Evolutionary conservation across 2,888 invertebrate species (phyloP), one percentile per base, ranked within the genome.

Genomic region (Sminthurinus aureus): DNA sequence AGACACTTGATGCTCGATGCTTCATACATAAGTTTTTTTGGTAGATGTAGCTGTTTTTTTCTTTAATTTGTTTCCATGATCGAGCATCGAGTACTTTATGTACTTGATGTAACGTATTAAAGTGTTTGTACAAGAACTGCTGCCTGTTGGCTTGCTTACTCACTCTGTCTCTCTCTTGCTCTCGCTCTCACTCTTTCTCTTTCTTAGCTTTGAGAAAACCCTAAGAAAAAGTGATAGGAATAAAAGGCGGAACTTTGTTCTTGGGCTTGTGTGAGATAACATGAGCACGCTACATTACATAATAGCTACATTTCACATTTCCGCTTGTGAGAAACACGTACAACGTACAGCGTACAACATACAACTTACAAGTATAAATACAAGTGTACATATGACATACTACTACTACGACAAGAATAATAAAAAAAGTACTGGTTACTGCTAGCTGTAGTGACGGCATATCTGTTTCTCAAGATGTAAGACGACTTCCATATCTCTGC

Each of bases 261-360:
- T 26, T 78, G 3, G 26, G 12, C 24, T 24, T 79, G 64, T 79
- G 69, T 79, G 79, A 69, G 79, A 67, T 79, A 79, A 50, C 79
- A 79, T 79, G 79, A 79, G 50, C 79, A 69, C 64, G 69, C 79
- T 69, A 67, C 66, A 67, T 79, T 79, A 67, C 78, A 38, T 79
- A 38, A 66, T 66, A 79, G 78, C 51, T 78, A 78, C 78, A 77
- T 77, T 77, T 80, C 26, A 80, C 73, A 80, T 80, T 80, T 80
- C 80, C 80, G 80, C 80, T 80, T 80, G 78, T 78, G 78, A 66
- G 78, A 78, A 78, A 64, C 0, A 66, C 26, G 67, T n/a, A 24
- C 1, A 20, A 69, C n/a, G 69, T 69, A n/a, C n/a, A n/a, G n/a
- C n/a, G n/a, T n/a, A n/a, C n/a, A n/a, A n/a, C n/a, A n/a, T n/a